A percentile compares a stretch with the other conserved stretches of the same genome.
These are phyloP conservation scores for Trissolcus japonicus DNA, from an alignment of 2,888 invertebrate species.

Conservation along the genomic window DNA sequence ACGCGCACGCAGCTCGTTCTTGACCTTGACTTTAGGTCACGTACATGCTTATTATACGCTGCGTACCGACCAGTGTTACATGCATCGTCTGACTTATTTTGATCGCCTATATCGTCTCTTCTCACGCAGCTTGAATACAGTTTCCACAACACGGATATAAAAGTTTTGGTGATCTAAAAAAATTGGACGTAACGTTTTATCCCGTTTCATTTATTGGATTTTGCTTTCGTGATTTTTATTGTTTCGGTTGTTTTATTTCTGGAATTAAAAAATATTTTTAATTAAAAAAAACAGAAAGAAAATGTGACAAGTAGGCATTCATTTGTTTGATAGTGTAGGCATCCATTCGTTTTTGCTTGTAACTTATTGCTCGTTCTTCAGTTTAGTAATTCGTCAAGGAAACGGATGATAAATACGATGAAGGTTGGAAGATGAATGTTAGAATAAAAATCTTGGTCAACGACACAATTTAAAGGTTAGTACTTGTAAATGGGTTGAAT, in stretches of 20 bases:
- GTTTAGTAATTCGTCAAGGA: background rate
- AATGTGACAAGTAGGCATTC: too few species aligned
- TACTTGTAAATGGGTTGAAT: constrained; percentile 25
- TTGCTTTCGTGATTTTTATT: background rate
- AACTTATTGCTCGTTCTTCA: background rate
- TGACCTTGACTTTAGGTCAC: constrained; percentile 55
- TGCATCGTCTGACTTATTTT: constrained; percentile 41
- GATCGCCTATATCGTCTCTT: constrained; percentile 29
- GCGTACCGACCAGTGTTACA: constrained; percentile 41
- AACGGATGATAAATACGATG: background rate
- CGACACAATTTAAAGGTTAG: constrained; percentile 1
- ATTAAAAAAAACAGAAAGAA: background rate
- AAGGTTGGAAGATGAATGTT: background rate
- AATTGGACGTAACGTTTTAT: constrained; percentile 12
- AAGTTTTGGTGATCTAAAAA: constrained; percentile 11
- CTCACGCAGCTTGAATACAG: constrained; percentile 33
- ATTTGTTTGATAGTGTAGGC: too few species aligned
- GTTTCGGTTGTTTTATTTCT: background rate
- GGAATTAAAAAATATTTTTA: background rate
- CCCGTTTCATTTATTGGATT: constrained; percentile 16
- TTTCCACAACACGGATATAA: constrained; percentile 13
- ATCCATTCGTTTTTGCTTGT: too few species aligned
- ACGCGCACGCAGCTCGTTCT: constrained; percentile 47
- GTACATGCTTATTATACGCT: constrained; percentile 49
- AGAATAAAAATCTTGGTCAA: background rate